These are phyloP conservation scores for Cantharis lateralis DNA, from an alignment of 2,888 invertebrate species.

Conservation along the genomic window DNA sequence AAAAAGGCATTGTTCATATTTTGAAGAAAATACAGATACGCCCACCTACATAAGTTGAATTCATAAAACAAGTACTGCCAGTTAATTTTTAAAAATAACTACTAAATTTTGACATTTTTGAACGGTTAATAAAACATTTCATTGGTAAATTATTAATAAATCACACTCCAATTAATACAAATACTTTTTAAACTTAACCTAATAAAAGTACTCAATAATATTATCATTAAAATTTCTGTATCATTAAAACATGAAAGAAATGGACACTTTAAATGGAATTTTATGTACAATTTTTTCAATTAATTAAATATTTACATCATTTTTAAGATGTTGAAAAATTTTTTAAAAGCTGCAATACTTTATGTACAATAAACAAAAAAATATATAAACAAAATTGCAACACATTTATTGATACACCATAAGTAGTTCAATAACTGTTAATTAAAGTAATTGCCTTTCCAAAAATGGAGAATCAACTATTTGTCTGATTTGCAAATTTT, in stretches of 20 bases:
- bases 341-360: neutral
- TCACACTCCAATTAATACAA: neutral
- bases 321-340: neutral
- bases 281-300: neutral
- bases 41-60: neutral
- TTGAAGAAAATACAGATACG: too few relatives aligned
- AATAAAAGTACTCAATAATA: neutral
- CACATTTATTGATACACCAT: neutral
- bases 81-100: neutral
- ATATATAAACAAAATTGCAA: neutral
- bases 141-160: neutral
- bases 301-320: neutral
- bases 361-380: neutral
- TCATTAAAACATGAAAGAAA: neutral
- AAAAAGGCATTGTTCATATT: too few relatives aligned
- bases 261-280: neutral
- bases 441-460: too few relatives aligned
- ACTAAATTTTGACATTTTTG: neutral
- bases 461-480: too few relatives aligned
- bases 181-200: neutral
- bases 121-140: neutral
- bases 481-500: neutral
- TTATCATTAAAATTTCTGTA: neutral
- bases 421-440: neutral
- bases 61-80: neutral